phyloP scores from a whole-genome alignment of 2,113 vertebrate species.

The Passer montanus region DNA sequence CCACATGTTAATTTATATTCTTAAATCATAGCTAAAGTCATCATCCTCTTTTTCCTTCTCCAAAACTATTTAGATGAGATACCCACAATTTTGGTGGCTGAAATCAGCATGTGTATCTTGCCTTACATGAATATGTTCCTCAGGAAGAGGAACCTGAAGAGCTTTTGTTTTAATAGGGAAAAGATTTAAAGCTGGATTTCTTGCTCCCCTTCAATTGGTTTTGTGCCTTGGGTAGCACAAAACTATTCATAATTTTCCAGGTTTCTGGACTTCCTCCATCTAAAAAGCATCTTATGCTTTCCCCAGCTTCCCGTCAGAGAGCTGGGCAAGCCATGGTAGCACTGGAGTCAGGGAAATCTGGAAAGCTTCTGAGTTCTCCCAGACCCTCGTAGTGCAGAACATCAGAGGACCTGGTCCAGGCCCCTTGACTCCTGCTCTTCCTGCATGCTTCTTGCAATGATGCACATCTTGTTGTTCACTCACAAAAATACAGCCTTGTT shows the following conservation, averaged over 20 bases:
- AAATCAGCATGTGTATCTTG: not conserved
- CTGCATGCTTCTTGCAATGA: not conserved
- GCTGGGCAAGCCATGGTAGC: not conserved
- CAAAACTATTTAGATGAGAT: not conserved
- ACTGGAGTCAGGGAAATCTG: rapidly evolving
- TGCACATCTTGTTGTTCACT: not conserved
- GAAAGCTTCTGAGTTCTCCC: not conserved
- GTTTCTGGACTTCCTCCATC: not conserved
- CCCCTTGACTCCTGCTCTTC: not conserved
- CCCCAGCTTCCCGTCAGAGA: not conserved
- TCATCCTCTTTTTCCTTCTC: not conserved
- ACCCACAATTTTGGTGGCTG: not conserved
- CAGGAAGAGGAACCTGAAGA: not conserved
- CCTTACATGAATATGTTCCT: not conserved
- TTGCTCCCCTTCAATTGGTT: not conserved
- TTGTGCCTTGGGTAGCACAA: not conserved
- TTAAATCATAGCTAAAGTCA: not conserved
- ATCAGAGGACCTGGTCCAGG: not conserved
- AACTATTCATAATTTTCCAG: not conserved
- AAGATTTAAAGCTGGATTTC: not conserved
- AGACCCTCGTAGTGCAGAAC: rapidly evolving
- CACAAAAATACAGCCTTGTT: not conserved
- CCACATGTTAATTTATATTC: not conserved
- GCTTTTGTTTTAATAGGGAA: not conserved
- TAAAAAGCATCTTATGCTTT: not conserved